Percentiles rank a stretch among this genome's conserved stretches.
phyloP scores from a whole-genome alignment of 35 echinoderm and acorn worm genomes.

The Apostichopus parvimensis region DNA sequence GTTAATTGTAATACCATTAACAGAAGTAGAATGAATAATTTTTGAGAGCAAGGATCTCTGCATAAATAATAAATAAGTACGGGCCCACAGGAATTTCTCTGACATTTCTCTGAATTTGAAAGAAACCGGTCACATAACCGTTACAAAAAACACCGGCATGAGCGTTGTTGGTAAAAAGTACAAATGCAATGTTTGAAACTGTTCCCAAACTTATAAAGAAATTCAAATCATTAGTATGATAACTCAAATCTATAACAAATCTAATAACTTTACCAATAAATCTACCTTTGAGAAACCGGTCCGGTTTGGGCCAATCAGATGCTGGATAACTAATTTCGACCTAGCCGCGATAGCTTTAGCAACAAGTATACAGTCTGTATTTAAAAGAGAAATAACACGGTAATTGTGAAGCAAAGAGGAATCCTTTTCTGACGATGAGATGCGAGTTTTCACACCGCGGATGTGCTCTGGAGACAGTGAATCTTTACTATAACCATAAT shows the following conservation, averaged over 20 bases:
- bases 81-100: constrained; percentile 14
- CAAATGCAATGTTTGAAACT: constrained; percentile 30
- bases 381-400: constrained; percentile 18
- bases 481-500: constrained; percentile 2
- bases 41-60: not conserved
- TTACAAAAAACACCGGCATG: constrained; percentile 11
- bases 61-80: not conserved
- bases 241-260: constrained; percentile 9
- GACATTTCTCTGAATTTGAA: constrained; percentile 21
- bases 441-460: not conserved
- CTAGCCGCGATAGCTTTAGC: constrained; percentile 32
- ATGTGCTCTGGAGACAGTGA: not conserved
- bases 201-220: constrained; percentile 41
- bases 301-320: not conserved
- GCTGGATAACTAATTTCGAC: not conserved
- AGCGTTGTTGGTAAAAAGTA: constrained; percentile 16
- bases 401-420: constrained; percentile 1
- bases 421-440: not conserved
- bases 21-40: not conserved
- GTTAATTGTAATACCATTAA: not conserved
- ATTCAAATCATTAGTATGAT: constrained; percentile 16
- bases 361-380: constrained; percentile 10
- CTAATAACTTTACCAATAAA: constrained; percentile 30
- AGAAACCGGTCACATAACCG: constrained; percentile 12
- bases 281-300: constrained; percentile 24